Base-by-base conservation (phyloP, 2,113 vertebrate species). In the Melanostigma gelatinosum region DNA sequence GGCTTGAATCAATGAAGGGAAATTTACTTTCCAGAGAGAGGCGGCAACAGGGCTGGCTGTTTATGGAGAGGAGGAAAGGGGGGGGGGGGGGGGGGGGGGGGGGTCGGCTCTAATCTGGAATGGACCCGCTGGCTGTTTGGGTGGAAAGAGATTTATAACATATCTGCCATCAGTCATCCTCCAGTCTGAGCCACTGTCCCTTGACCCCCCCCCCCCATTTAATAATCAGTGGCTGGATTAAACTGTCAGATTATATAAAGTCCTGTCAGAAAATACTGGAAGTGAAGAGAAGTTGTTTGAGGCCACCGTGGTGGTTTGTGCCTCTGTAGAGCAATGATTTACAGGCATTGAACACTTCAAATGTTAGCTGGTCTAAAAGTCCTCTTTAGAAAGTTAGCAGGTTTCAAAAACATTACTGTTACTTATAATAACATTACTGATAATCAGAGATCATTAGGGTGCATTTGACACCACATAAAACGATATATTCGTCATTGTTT, bases 1-100 rank as follows among this genome's bases (percentile, higher is more conserved):
- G 79, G 85, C 78, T 84, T 79, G 77, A 89, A 90, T 87, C 57
- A 22, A 89, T 85, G 76, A 57, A 16, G 70, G 79, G 84, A 86
- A 79, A 83, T 78, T 61, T 80, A 32, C 64, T 58, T 57, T 84
- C 48, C 6, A 6, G 73, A 10, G 62, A 11, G 40, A 27, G 77
- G 55, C 40, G 38, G 48, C 62, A 52, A 64, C 10, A 5, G 29
- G 67, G n/a, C 32, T 44, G 67, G 38, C 20, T 76, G 76, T 82
- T 80, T 70, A 27, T 75, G 52, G 40, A 46, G 55, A 15, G 24
- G 36, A 27, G 24, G 58, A 20, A 34, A 34, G 32, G 32, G 32
- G 32, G 0, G 32, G 2, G 4, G 32, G 29, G 29, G 29, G 29
- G 29, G 57, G 55, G 63, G 55, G 50, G 0, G 8, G 0, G 52